phyloP scores from a whole-genome alignment of 2,113 vertebrate genomes.

The Corythoichthys intestinalis region DNA sequence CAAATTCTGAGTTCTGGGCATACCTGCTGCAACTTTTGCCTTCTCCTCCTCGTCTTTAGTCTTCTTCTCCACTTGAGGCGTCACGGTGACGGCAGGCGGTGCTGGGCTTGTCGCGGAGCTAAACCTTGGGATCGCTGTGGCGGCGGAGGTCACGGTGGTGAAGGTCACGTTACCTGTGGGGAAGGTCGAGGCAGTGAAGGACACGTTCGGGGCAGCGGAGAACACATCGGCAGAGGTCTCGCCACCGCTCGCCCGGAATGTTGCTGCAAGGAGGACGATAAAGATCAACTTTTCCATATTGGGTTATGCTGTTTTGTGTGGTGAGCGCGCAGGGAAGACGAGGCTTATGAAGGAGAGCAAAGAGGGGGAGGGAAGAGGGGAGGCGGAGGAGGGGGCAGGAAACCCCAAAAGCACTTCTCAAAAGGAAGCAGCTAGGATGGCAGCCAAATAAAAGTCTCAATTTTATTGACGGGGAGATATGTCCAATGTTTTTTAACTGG shows the following conservation, averaged over 20 bases:
- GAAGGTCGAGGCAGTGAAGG: neutral
- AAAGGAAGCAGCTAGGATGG: neutral
- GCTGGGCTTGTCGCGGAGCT: neutral
- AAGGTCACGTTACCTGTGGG: neutral
- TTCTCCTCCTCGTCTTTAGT: neutral
- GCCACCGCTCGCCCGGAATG: neutral
- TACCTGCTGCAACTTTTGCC: neutral
- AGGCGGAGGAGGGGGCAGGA: neutral
- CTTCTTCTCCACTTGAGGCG: neutral
- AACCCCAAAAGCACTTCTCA: neutral
- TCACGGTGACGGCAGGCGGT: neutral
- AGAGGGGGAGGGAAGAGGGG: neutral
- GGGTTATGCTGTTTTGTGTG: conserved; percentile 25
- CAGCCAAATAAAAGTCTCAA: neutral
- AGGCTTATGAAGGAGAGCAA: conserved; percentile 23
- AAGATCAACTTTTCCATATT: conserved; percentile 54
- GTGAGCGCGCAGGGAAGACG: conserved; percentile 7
- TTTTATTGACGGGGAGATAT: too few relatives aligned
- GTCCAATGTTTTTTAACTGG: too few relatives aligned
- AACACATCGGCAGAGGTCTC: neutral
- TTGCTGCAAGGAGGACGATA: conserved; percentile 22
- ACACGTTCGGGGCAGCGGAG: neutral
- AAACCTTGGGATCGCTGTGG: neutral
- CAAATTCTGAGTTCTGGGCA: neutral
- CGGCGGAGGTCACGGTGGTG: neutral